These are phyloP conservation scores for Alosa sapidissima DNA, from an alignment of 2,797 vertebrate species.

Conservation along the genomic window DNA sequence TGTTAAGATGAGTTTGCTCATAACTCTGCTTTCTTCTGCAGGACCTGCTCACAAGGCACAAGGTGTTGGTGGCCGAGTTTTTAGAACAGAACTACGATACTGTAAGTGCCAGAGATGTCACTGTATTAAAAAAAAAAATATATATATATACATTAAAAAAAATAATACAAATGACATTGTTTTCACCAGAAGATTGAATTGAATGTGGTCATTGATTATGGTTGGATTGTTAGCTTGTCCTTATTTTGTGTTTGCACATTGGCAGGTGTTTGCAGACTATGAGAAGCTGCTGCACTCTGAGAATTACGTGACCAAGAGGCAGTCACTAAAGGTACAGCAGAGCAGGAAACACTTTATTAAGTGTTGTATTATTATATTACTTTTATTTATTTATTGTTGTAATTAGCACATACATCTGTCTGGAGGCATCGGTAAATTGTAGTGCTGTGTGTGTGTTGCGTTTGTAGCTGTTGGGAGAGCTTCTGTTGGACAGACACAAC, in stretches of 20 bases:
- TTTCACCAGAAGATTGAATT: neutral
- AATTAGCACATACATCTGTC: too few relatives aligned
- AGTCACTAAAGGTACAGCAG: conserved; percentile 89
- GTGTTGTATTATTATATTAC: too few relatives aligned
- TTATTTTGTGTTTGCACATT: conserved; percentile 9
- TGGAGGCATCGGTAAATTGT: neutral
- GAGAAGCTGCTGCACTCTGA: conserved; percentile 95
- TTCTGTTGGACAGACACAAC: conserved; percentile 92
- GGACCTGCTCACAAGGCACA: conserved; percentile 96
- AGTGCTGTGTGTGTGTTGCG: neutral
- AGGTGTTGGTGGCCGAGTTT: conserved; percentile 90
- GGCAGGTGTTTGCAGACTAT: conserved; percentile 90
- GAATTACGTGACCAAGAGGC: conserved; percentile 97
- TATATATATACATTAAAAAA: too few relatives aligned
- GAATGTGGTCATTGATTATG: neutral
- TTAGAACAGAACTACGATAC: conserved; percentile 93
- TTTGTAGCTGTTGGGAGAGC: conserved; percentile 86
- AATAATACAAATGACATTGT: too few relatives aligned
- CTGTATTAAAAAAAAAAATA: too few relatives aligned
- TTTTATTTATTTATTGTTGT: too few relatives aligned
- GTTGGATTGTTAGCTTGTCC: neutral
- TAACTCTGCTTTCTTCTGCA: conserved; percentile 59
- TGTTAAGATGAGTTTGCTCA: neutral
- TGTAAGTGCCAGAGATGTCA: conserved; percentile 73
- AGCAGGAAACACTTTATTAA: too few relatives aligned